A percentile compares a stretch with the other conserved stretches of the same genome.
phyloP scores from a whole-genome alignment of 2,888 invertebrate species.

The Laspeyria flexula region DNA sequence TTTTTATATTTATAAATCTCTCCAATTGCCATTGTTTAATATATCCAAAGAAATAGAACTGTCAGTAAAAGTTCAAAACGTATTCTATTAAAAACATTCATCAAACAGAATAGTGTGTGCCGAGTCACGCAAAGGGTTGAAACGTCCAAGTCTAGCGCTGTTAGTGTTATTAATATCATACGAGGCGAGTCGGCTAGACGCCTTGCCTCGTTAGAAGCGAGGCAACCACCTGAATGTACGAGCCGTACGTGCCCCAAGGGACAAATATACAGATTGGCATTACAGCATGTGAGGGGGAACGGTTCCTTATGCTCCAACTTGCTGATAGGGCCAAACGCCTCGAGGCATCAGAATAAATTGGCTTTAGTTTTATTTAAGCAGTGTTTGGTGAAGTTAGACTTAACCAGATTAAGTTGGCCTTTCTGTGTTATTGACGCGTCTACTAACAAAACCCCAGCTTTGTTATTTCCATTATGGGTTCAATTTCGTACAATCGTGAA shows the following conservation, averaged over 20 bases:
- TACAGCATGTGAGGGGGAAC: slow-evolving; percentile 23
- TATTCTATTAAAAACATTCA: slow-evolving; percentile 2
- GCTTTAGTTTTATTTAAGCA: slow-evolving; percentile 31
- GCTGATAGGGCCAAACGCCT: slow-evolving; percentile 31
- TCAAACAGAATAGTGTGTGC: slow-evolving; percentile 3
- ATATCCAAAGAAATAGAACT: no score
- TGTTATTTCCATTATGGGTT: no score
- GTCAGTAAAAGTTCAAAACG: not conserved
- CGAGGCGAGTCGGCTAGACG: slow-evolving; percentile 3
- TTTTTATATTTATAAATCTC: no score
- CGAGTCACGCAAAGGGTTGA: slow-evolving; percentile 20
- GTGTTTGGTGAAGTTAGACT: not conserved
- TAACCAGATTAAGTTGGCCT: no score
- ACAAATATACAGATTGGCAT: slow-evolving; percentile 42
- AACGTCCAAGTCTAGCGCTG: slow-evolving; percentile 26
- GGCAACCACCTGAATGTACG: slow-evolving; percentile 37
- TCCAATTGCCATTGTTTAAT: no score
- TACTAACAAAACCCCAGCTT: no score
- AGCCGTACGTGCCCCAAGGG: slow-evolving; percentile 38
- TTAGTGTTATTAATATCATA: slow-evolving; percentile 44
- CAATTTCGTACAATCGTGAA: no score
- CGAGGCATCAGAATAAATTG: slow-evolving; percentile 28
- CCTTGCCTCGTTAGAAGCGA: slow-evolving; percentile 16
- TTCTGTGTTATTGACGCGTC: no score
- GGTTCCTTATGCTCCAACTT: slow-evolving; percentile 28